Conservation (phyloP, 2,888 invertebrate species). For the Hypolimnas misippus region DNA sequence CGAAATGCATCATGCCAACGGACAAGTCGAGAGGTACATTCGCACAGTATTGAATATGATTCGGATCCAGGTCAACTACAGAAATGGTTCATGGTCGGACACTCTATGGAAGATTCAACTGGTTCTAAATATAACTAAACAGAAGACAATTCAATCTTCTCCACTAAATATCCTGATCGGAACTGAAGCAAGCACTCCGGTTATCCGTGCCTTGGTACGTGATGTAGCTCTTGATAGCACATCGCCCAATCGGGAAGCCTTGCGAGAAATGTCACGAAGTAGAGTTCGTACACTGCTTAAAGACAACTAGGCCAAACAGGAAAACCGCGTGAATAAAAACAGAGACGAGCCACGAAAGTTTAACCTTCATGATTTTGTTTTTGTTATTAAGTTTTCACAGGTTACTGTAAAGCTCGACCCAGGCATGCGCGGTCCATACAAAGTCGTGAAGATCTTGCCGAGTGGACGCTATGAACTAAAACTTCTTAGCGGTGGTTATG, state of each 20-base stretch:
- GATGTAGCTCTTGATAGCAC: constrained; percentile 27
- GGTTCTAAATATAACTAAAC: constrained; percentile 31
- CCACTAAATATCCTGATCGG: constrained; percentile 34
- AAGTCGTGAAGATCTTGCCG: constrained; percentile 21
- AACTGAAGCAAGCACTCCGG: constrained; percentile 18
- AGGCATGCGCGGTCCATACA: constrained; percentile 41
- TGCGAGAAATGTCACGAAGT: constrained; percentile 23
- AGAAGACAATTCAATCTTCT: constrained; percentile 28
- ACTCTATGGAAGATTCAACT: constrained; percentile 30
- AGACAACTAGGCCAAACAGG: constrained; percentile 29
- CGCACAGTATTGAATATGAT: constrained; percentile 36
- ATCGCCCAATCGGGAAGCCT: constrained; percentile 26
- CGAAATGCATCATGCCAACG: constrained; percentile 39
- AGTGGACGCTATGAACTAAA: constrained; percentile 29
- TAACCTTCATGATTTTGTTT: neutral
- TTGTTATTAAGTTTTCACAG: neutral
- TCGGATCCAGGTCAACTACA: constrained; percentile 5
- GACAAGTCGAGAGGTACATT: constrained; percentile 35
- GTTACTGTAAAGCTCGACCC: constrained; percentile 40
- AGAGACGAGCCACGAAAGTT: constrained; percentile 19
- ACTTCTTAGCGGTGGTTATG: too few relatives aligned
- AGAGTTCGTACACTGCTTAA: constrained; percentile 8
- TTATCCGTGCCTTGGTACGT: constrained; percentile 26
- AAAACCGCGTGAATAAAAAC: constrained; percentile 27
- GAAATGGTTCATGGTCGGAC: constrained; percentile 18